Evolutionary conservation across 2,113 vertebrate species (phyloP).

Genomic region (Alligator mississippiensis): DNA sequence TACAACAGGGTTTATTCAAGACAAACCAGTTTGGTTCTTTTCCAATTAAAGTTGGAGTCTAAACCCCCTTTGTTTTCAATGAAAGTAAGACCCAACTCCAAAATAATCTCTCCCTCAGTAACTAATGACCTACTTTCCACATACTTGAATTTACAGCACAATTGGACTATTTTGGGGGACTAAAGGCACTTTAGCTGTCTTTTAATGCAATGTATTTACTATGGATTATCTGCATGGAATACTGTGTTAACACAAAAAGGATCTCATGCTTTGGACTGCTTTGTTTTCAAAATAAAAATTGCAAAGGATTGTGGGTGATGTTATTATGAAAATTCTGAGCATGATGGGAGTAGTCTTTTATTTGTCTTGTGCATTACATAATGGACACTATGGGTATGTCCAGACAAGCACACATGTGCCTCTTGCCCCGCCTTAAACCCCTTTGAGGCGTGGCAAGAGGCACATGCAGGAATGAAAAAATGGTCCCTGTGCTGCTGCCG

Average conservation of each 20-base stretch:
- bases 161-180: background rate
- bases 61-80: fast-evolving
- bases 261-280: conserved; percentile 24
- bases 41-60: background rate
- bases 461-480: too few relatives aligned
- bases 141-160: conserved; percentile 37
- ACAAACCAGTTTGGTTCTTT: background rate
- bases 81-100: background rate
- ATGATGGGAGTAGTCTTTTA: background rate
- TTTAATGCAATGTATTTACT: conserved; percentile 20
- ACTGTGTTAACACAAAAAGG: conserved; percentile 2
- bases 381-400: background rate
- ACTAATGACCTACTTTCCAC: background rate
- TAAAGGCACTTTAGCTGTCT: background rate
- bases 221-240: conserved; percentile 42
- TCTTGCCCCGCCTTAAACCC: too few relatives aligned
- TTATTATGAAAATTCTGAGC: background rate
- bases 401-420: too few relatives aligned
- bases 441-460: too few relatives aligned
- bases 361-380: background rate
- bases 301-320: background rate
- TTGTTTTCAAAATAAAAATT: conserved; percentile 38
- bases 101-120: background rate
- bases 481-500: too few relatives aligned
- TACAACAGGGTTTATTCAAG: background rate